Conservation (phyloP, 2,797 vertebrate genomes). For the Clarias fuscus region DNA sequence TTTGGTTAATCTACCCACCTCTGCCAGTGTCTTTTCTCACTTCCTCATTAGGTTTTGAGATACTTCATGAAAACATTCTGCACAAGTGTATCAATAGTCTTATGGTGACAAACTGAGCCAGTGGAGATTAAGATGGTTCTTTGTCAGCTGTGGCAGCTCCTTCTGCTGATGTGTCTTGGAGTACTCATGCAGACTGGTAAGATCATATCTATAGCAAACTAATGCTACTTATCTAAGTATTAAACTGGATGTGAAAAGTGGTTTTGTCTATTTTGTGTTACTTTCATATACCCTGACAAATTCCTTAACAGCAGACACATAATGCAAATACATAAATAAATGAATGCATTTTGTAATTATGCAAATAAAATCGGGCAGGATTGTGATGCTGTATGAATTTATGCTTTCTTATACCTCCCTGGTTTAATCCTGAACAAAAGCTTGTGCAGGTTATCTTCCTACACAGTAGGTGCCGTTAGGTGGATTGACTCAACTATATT, state of each 20-base stretch:
- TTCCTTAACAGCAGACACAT: not conserved
- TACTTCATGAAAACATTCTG: not conserved
- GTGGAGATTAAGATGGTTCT: slow-evolving; percentile 59
- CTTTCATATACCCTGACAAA: not conserved
- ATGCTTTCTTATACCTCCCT: not conserved
- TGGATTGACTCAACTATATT: not conserved
- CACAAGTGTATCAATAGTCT: not conserved
- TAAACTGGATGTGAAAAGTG: too few relatives aligned
- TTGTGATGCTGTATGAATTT: not conserved
- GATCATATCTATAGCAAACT: too few relatives aligned
- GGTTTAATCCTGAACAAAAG: not conserved
- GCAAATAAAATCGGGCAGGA: not conserved
- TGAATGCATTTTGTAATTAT: not conserved
- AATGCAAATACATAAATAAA: not conserved
- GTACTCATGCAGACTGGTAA: slow-evolving; percentile 6
- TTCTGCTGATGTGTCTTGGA: slow-evolving; percentile 57
- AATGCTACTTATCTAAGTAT: too few relatives aligned
- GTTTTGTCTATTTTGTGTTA: not conserved
- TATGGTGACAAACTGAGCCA: not conserved
- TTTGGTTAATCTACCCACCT: slow-evolving; percentile 19
- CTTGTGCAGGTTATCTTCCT: not conserved
- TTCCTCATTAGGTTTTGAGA: slow-evolving; percentile 15
- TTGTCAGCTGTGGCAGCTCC: slow-evolving; percentile 32
- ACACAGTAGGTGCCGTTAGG: not conserved
- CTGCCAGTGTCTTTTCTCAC: not conserved